These are phyloP conservation scores for Danio albolineatus DNA, from an alignment of 2,797 vertebrate genomes.

Conservation along the genomic window DNA sequence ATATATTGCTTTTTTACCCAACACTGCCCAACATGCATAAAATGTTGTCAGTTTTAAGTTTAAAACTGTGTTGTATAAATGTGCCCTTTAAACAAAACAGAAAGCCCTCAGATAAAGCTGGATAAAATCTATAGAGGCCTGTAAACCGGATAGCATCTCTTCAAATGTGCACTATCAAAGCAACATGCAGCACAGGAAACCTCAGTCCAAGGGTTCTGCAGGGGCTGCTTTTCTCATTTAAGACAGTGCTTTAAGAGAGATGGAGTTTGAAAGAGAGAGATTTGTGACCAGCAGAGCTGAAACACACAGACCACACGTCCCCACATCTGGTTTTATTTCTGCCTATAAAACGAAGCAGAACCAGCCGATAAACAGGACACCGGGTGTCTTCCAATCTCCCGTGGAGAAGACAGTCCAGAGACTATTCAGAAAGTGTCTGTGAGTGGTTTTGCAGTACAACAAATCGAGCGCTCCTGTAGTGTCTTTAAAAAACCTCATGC, in stretches of 20 bases:
- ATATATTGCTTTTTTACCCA: no score
- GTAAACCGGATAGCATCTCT: slow-evolving; percentile 4
- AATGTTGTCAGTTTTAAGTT: no score
- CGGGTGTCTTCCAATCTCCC: slow-evolving; percentile 37
- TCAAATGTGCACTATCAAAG: slow-evolving; percentile 27
- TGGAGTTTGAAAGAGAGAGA: slow-evolving; percentile 7
- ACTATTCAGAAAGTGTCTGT: slow-evolving; percentile 2
- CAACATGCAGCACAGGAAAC: background rate
- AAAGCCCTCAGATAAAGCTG: background rate
- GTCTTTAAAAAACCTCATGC: background rate
- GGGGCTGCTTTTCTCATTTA: slow-evolving; percentile 32
- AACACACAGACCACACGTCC: slow-evolving; percentile 33
- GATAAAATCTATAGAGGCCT: slow-evolving; percentile 10
- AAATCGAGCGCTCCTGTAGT: slow-evolving; percentile 4
- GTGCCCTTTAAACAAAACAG: background rate
- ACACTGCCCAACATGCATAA: no score
- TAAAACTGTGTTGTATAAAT: no score
- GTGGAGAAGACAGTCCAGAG: background rate
- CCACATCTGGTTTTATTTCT: slow-evolving; percentile 52
- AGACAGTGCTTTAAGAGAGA: slow-evolving; percentile 36
- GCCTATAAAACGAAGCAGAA: slow-evolving; percentile 35
- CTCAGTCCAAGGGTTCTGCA: background rate
- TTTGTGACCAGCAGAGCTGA: slow-evolving; percentile 10
- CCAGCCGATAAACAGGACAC: slow-evolving; percentile 14
- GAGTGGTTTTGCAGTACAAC: slow-evolving; percentile 29